Percentiles rank a stretch among this genome's conserved stretches.
Evolutionary conservation across 2,888 invertebrate genomes (phyloP).

Genomic region (Pachydiplax longipennis): DNA sequence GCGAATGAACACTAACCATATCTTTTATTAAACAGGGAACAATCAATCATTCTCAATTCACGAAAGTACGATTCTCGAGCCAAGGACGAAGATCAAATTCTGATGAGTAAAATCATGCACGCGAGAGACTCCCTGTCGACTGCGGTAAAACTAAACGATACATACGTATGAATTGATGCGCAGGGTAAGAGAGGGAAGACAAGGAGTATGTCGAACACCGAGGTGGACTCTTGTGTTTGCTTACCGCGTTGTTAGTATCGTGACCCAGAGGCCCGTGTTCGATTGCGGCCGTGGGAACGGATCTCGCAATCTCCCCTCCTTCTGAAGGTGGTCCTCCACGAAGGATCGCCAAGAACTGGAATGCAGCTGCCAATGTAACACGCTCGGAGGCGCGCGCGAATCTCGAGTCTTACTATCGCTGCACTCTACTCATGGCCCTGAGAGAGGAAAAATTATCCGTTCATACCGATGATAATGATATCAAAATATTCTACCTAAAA

Average conservation of each 20-base stretch:
- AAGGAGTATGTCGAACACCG: background rate
- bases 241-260: constrained; percentile 30
- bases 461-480: too few relatives aligned
- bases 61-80: too few relatives aligned
- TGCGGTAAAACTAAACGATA: background rate
- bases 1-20: too few relatives aligned
- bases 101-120: too few relatives aligned
- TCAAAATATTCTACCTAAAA: too few relatives aligned
- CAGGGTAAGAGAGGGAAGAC: background rate
- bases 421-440: too few relatives aligned
- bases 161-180: background rate
- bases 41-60: too few relatives aligned
- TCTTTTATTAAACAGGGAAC: too few relatives aligned
- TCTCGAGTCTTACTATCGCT: too few relatives aligned
- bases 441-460: too few relatives aligned
- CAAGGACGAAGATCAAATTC: too few relatives aligned
- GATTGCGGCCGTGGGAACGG: constrained; percentile 11
- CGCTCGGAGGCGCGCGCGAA: background rate
- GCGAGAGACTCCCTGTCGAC: too few relatives aligned
- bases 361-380: background rate
- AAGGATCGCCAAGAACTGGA: background rate
- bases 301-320: background rate
- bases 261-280: constrained; percentile 32
- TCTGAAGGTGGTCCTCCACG: background rate
- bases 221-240: constrained; percentile 1